phyloP scores from a whole-genome alignment of 2,888 invertebrate species.

The Cosmia trapezina region DNA sequence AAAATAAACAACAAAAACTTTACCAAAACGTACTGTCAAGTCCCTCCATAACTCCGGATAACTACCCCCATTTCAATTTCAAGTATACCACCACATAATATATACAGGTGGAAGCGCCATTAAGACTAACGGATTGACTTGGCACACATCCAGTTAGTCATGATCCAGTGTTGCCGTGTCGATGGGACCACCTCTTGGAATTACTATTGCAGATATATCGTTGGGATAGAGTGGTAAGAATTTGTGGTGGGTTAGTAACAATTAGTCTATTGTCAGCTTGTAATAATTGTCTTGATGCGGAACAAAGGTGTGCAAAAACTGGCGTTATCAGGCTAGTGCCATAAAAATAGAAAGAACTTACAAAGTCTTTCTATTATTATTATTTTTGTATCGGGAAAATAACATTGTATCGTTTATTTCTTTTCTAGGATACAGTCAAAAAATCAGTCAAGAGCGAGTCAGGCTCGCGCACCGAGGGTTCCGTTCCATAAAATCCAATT shows the following conservation, averaged over 20 bases:
- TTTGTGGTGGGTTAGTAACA: conserved; percentile 6
- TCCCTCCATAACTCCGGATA: conserved; percentile 45
- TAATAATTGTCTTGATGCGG: background rate
- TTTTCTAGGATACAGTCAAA: no score
- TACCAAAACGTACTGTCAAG: conserved; percentile 26
- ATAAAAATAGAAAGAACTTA: no score
- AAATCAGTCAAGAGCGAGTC: no score
- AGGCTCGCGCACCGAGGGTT: no score
- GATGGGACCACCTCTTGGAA: conserved; percentile 44
- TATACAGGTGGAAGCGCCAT: conserved; percentile 49
- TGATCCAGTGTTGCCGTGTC: conserved; percentile 56
- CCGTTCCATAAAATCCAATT: no score
- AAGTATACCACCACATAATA: conserved; percentile 46
- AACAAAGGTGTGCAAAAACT: background rate
- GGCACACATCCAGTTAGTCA: conserved; percentile 58
- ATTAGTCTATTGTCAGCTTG: conserved; percentile 1
- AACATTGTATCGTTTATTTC: no score
- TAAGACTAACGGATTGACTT: conserved; percentile 54
- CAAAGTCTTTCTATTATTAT: no score
- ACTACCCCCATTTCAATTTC: conserved; percentile 55
- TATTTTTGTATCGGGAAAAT: no score
- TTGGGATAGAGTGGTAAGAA: background rate
- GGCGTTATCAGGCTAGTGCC: background rate
- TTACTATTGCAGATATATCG: conserved; percentile 53
- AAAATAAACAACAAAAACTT: conserved; percentile 29